phyloP scores from a whole-genome alignment of 1,140 invertebrate species.

The Doryteuthis pealeii region DNA sequence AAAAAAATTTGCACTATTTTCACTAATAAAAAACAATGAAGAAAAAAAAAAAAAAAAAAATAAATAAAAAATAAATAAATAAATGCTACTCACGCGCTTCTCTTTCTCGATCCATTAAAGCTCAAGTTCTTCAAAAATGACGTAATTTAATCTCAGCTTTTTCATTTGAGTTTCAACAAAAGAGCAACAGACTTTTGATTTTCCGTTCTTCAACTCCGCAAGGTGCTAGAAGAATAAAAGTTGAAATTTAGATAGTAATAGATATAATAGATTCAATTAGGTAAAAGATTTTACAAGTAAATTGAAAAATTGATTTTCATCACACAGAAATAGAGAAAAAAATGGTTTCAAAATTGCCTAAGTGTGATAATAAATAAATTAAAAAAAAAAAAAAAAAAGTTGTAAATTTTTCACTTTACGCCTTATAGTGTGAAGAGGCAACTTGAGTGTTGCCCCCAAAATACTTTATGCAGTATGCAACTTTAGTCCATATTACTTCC shows the following conservation, averaged over 20 bases:
- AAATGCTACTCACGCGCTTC: conserved; percentile 70
- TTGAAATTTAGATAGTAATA: background rate
- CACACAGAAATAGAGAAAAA: no score
- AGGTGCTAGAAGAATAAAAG: conserved; percentile 69
- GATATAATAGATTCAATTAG: no score
- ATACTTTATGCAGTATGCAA: no score
- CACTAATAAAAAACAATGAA: background rate
- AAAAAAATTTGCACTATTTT: background rate
- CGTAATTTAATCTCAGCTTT: conserved; percentile 98
- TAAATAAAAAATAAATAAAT: background rate
- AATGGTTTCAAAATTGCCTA: no score
- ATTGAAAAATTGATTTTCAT: background rate
- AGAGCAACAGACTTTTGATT: conserved; percentile 97
- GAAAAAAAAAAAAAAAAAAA: background rate
- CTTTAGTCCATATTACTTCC: no score
- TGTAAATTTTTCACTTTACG: no score
- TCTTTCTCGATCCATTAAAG: conserved; percentile 97
- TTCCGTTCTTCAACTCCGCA: conserved; percentile 97
- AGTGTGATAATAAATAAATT: no score
- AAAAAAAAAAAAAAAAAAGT: conserved; percentile 8
- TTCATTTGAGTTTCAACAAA: conserved; percentile 98
- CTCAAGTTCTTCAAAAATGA: conserved; percentile 99
- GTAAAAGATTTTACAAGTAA: background rate
- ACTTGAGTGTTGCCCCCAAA: no score
- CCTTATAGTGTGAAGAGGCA: no score